Evolutionary conservation across 2,113 vertebrate species (phyloP).

Genomic region (Sinocyclocheilus grahami): DNA sequence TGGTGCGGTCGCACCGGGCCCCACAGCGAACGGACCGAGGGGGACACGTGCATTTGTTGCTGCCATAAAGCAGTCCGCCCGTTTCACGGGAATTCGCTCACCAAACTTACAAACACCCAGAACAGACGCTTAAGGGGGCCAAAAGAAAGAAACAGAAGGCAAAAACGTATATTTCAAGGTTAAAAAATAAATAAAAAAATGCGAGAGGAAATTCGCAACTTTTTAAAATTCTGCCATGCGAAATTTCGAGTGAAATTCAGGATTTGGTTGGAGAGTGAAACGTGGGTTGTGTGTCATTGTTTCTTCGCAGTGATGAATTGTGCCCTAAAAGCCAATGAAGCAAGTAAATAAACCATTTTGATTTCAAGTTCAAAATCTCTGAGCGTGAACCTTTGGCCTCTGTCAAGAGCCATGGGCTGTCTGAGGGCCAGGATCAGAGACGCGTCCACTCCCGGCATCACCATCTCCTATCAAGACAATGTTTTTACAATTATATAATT

Average conservation of each 20-base stretch:
- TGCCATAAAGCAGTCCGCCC: too few relatives aligned
- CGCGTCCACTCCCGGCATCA: conserved; percentile 89
- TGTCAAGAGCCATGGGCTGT: conserved; percentile 88
- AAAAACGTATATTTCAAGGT: too few relatives aligned
- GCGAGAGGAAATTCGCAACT: not conserved
- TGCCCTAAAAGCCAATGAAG: not conserved
- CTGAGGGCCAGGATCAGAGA: conserved; percentile 76
- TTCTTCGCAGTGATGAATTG: not conserved
- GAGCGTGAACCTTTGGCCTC: conserved; percentile 89
- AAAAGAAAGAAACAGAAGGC: too few relatives aligned
- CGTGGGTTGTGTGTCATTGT: not conserved
- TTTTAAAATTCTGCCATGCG: not conserved
- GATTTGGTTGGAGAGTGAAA: not conserved
- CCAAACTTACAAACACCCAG: too few relatives aligned
- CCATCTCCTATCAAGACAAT: conserved; percentile 78
- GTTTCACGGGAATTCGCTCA: too few relatives aligned
- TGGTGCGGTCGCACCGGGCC: too few relatives aligned
- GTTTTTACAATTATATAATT: not conserved
- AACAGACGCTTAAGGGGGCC: too few relatives aligned
- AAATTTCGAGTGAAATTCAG: not conserved
- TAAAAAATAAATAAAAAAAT: too few relatives aligned
- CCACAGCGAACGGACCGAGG: too few relatives aligned
- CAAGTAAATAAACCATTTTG: not conserved
- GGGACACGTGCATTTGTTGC: too few relatives aligned
- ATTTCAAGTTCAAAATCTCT: conserved; percentile 67